phyloP scores from a whole-genome alignment of 53 echinoderm and acorn worm species.

The Luidia sarsii region DNA sequence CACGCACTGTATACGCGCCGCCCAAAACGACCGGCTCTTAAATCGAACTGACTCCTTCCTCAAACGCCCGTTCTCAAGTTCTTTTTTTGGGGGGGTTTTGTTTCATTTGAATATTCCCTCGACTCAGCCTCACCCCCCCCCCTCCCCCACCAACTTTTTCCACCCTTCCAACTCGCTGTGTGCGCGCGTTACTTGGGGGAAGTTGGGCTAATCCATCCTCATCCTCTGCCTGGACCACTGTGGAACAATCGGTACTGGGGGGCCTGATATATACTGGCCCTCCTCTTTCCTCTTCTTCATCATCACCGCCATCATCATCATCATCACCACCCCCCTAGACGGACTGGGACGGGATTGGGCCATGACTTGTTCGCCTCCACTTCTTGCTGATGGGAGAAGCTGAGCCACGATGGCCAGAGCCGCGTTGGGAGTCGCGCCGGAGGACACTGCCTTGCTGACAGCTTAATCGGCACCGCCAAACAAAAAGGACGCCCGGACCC shows the following conservation, averaged over 20 bases:
- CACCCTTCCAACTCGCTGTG: too few species aligned
- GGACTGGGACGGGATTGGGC: too few species aligned
- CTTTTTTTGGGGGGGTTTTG: too few species aligned
- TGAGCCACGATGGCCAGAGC: slow-evolving; percentile 6
- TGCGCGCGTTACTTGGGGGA: background rate
- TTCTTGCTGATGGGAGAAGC: too few species aligned
- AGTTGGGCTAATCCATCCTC: slow-evolving; percentile 28
- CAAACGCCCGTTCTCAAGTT: slow-evolving; percentile 8
- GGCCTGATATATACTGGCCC: slow-evolving; percentile 35
- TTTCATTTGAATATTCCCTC: too few species aligned
- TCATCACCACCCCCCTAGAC: too few species aligned
- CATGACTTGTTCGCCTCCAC: too few species aligned
- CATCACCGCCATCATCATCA: slow-evolving; percentile 6
- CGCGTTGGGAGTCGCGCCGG: background rate
- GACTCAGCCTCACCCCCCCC: too few species aligned
- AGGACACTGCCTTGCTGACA: background rate
- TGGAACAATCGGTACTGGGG: background rate
- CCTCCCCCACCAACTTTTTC: too few species aligned
- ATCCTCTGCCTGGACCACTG: background rate
- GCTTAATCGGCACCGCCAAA: too few species aligned
- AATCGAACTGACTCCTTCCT: slow-evolving; percentile 29
- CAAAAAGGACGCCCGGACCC: too few species aligned
- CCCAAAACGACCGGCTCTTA: slow-evolving; percentile 24
- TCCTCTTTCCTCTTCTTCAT: background rate
- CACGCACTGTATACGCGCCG: slow-evolving; percentile 47